Evolutionary conservation across 2,888 invertebrate species (phyloP).

Genomic region (Peribatodes rhomboidaria): DNA sequence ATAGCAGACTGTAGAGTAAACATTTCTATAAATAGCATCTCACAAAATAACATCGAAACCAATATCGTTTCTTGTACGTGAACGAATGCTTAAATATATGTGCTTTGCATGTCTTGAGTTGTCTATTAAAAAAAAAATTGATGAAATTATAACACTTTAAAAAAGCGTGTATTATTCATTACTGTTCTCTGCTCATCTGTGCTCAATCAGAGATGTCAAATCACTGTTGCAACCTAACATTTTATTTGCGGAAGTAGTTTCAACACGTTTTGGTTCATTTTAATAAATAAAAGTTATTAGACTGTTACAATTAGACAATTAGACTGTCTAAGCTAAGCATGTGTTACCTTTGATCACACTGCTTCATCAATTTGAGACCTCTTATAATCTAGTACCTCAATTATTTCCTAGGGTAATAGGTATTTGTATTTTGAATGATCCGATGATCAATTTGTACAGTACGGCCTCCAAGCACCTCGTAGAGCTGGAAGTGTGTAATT

Average conservation of each 20-base stretch:
- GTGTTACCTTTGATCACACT: not conserved
- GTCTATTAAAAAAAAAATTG: not conserved
- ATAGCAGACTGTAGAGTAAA: slow-evolving; percentile 62
- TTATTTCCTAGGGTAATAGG: not conserved
- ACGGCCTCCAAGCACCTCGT: slow-evolving; percentile 59
- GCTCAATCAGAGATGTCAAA: not conserved
- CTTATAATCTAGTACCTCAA: not conserved
- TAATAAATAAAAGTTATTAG: not conserved
- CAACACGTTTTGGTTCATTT: not conserved
- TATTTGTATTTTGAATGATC: slow-evolving; percentile 35
- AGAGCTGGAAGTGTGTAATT: slow-evolving; percentile 42
- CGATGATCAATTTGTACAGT: slow-evolving; percentile 59
- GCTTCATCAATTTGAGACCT: not conserved
- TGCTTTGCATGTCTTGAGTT: not conserved
- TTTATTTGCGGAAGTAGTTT: not conserved
- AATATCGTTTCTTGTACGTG: slow-evolving; percentile 48
- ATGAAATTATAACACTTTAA: not conserved
- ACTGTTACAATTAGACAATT: not conserved
- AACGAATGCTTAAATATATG: slow-evolving; percentile 10
- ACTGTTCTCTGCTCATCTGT: not conserved
- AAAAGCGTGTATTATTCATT: not conserved
- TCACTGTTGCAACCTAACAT: not conserved
- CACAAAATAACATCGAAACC: slow-evolving; percentile 60
- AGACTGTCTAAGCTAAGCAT: not conserved
- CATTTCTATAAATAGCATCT: slow-evolving; percentile 66